Evolutionary conservation across 2,113 vertebrate genomes (phyloP).

Genomic region (Phylloscopus whistleri): DNA sequence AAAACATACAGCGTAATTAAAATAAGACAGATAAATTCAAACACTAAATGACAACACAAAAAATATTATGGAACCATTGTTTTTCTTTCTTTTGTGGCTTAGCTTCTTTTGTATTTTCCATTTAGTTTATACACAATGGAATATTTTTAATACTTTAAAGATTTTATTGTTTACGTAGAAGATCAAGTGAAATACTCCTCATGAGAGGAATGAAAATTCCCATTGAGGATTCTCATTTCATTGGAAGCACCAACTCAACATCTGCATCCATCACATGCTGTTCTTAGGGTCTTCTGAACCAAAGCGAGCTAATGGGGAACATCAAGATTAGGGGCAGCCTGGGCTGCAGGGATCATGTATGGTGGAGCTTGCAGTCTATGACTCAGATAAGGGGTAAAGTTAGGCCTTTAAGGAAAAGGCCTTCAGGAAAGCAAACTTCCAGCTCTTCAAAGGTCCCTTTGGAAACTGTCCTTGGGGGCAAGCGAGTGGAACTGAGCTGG

Average conservation of each 20-base stretch:
- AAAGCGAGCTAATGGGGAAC: neutral
- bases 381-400: neutral
- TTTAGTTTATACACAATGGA: neutral
- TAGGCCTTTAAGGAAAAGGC: too few relatives aligned
- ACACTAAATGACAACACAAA: neutral
- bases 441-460: neutral
- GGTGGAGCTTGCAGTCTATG: neutral
- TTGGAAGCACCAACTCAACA: neutral
- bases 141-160: neutral
- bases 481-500: rapidly evolving
- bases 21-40: neutral
- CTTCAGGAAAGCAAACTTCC: neutral
- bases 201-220: neutral
- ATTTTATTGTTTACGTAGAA: neutral
- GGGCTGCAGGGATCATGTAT: neutral
- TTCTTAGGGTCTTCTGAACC: neutral
- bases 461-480: neutral
- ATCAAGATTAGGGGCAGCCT: neutral
- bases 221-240: neutral
- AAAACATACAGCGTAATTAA: neutral
- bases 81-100: neutral
- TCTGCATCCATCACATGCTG: neutral
- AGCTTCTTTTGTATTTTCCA: neutral
- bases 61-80: neutral
- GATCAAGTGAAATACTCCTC: neutral